Conservation (phyloP, 2,797 vertebrate species). For the Muraenolepis orangiensis region DNA sequence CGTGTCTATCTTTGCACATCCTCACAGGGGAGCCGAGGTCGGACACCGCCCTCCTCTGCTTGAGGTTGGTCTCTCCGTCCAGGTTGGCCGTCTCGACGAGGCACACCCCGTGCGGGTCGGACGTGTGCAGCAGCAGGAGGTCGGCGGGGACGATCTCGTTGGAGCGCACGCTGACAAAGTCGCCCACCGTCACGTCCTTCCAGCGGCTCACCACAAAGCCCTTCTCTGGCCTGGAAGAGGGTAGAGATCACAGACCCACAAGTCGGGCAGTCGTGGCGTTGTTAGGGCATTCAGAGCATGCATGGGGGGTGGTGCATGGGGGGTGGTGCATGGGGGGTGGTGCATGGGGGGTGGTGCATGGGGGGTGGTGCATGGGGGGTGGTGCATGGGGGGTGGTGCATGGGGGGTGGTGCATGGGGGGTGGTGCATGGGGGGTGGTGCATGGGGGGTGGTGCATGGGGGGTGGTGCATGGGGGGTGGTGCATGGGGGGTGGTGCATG, state of each 20-base stretch:
- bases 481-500: too few relatives aligned
- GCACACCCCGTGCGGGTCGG: constrained; percentile 83
- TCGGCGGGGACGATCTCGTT: constrained; percentile 91
- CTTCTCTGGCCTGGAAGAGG: constrained; percentile 66
- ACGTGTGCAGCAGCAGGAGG: constrained; percentile 85
- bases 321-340: too few relatives aligned
- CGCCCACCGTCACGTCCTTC: constrained; percentile 89
- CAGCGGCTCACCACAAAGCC: constrained; percentile 79
- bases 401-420: too few relatives aligned
- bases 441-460: too few relatives aligned
- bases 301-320: too few relatives aligned
- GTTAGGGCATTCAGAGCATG: too few relatives aligned
- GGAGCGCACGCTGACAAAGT: constrained; percentile 84
- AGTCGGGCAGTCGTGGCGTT: too few relatives aligned
- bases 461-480: too few relatives aligned
- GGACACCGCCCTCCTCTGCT: constrained; percentile 79
- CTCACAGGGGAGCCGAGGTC: constrained; percentile 76
- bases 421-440: too few relatives aligned
- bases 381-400: too few relatives aligned
- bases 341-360: too few relatives aligned
- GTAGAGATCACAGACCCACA: constrained; percentile 6
- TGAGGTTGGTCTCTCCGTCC: constrained; percentile 94
- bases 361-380: too few relatives aligned
- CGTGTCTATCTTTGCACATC: background rate
- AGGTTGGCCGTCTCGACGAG: constrained; percentile 89